Base-by-base conservation (phyloP, 2,797 vertebrate species). In the Champsocephalus gunnari region DNA sequence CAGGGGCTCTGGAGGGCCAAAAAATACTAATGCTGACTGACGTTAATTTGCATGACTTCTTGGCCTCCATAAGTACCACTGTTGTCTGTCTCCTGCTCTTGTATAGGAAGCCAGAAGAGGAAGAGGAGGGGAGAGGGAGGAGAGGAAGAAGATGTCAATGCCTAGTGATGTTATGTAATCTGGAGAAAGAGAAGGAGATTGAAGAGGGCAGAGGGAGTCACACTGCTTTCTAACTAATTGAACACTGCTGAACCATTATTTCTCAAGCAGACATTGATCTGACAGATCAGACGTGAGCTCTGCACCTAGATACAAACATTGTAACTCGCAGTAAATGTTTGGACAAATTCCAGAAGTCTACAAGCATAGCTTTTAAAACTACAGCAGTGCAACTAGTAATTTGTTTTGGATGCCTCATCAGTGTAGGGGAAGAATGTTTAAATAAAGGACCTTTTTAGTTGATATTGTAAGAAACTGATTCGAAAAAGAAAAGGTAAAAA, bases 11-110 rank as follows among this genome's bases (percentile, higher is more conserved):
- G 81, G 86, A 89, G 91, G 90, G 92, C 93, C 92, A 93, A 93
- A 92, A 92, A 87, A 83, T 81, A 90, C 83, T 45, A 45, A 91
- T 83, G 87, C 87, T 95, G 95, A 95, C 90, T 95, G 95, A 95
- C 94, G 90, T 94, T 95, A 95, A 95, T 95, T 95, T 95, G 94
- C 93, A 91, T 93, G 93, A 94, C 93, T 95, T 92, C 87, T 93
- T 94, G 94, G 91, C 94, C 93, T 92, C 89, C 88, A 69, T 92
- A 91, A 93, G 90, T 86, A 92, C 88, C 79, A 71, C 88, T 93
- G 91, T 93, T 93, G 88, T 92, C 91, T 86, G 80, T 92, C 88
- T 91, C 72, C 77, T 84, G 64, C 81, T 44, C 61, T 73, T 77
- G 75, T 70, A 86, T 76, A 81, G 76, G 78, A 84, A 81, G 82